Evolutionary conservation across 1,140 invertebrate species (phyloP), one percentile per base, ranked within the genome.

Genomic region (Polypedilum vanderplanki): DNA sequence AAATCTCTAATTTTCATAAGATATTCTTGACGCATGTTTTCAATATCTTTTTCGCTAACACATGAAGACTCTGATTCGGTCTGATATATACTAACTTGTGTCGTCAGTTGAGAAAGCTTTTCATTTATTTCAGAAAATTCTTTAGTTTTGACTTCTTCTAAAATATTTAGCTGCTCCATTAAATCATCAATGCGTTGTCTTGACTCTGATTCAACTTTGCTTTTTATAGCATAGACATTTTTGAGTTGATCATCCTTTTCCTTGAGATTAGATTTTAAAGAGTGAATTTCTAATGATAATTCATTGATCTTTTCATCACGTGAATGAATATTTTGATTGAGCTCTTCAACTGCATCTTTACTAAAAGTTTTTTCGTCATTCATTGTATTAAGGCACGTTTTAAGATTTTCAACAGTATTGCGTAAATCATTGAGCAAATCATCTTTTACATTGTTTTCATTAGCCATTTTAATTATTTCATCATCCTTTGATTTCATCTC

Each of bases 51-150:
- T 33, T 33, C 24, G 5, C 24, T 33, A 3, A 33, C 5, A 33
- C 24, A 5, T 40, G 79, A 73, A 77, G 80, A 81, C 3, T n/a
- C 2, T n/a, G 24, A 46, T 76, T 80, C 78, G 40, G 64, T 73
- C 40, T 77, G 15, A 12, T 33, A 15, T 57, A 20, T n/a, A 10
- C 70, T 74, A 79, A 80, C 79, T 78, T 83, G 82, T 17, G 83
- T 76, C 78, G 80, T 83, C 73, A 75, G 79, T 78, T 85, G 82
- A 17, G 79, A 76, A 40, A 79, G 77, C 78, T 81, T 82, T 75
- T 81, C 79, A 73, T 80, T 75, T 76, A 80, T 80, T 75, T 81
- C 79, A 77, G 82, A 80, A 24, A 80, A 77, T 33, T 81, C 78
- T 75, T 78, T 76, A 41, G 80, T 76, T 75, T 82, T 80, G 41